Evolutionary conservation across 2,888 invertebrate species (phyloP).

Genomic region (Drosophila algonquin): DNA sequence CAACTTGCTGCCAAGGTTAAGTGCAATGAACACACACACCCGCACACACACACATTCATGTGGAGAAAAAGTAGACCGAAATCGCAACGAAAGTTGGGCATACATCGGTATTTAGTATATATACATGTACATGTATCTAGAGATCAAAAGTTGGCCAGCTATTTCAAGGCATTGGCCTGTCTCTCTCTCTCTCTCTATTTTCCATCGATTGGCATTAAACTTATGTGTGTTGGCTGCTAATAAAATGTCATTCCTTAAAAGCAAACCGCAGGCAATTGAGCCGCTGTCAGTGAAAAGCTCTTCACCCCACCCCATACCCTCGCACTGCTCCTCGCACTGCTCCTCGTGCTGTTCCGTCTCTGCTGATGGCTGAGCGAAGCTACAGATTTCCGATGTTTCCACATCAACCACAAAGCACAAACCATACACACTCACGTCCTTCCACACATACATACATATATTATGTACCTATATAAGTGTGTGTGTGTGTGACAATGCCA

Average conservation of each 20-base stretch:
- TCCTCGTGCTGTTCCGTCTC: not conserved
- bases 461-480: not conserved
- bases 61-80: not conserved
- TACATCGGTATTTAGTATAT: too few species aligned
- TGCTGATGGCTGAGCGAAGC: not conserved
- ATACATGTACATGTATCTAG: not conserved
- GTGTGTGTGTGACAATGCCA: slow-evolving; percentile 35
- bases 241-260: slow-evolving; percentile 57
- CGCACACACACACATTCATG: not conserved
- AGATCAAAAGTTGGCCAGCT: not conserved
- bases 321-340: not conserved
- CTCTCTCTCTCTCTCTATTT: slow-evolving; percentile 7
- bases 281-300: slow-evolving; percentile 44
- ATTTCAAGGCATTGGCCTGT: too few species aligned
- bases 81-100: not conserved
- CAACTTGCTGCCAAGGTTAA: slow-evolving; percentile 10
- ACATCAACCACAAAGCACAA: slow-evolving; percentile 55
- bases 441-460: too few species aligned
- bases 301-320: slow-evolving; percentile 13
- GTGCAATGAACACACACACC: not conserved
- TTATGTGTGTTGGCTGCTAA: slow-evolving; percentile 59
- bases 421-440: slow-evolving; percentile 17
- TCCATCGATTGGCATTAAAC: slow-evolving; percentile 62
- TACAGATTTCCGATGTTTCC: slow-evolving; percentile 55
- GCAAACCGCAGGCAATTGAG: slow-evolving; percentile 58